Percentiles rank a stretch among this genome's conserved stretches.
These are phyloP conservation scores for Dolichopus griseipennis DNA, from an alignment of 2,888 invertebrate genomes.

Conservation along the genomic window DNA sequence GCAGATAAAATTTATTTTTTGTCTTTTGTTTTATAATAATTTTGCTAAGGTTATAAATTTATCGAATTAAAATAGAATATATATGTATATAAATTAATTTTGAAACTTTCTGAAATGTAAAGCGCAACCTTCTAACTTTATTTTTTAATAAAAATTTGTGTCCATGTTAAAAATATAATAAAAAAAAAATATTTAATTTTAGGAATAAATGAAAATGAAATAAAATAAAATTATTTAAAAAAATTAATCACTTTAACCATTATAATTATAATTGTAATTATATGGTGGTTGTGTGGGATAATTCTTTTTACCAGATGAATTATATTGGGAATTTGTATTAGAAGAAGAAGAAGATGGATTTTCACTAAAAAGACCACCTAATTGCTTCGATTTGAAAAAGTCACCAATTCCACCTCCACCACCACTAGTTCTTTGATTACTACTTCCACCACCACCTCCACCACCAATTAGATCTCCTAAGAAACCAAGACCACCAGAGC, in stretches of 20 bases:
- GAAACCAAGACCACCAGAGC: constrained; percentile 29
- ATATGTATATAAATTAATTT: no score
- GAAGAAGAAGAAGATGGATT: constrained; percentile 29
- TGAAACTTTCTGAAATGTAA: no score
- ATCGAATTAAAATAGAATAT: no score
- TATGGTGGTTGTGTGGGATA: constrained; percentile 40
- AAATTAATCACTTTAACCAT: constrained; percentile 14
- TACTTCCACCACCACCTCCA: constrained; percentile 24
- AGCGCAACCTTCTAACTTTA: no score
- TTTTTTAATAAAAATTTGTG: no score
- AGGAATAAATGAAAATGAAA: no score
- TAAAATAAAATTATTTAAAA: no score
- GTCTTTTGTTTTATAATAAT: no score
- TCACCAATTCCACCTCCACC: constrained; percentile 32
- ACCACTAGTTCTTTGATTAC: constrained; percentile 22
- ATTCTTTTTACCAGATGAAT: constrained; percentile 29
- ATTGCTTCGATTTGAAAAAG: constrained; percentile 36
- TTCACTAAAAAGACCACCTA: constrained; percentile 41
- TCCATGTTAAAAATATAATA: no score
- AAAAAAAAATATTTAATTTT: no score
- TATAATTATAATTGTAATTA: constrained; percentile 20
- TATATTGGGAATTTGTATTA: constrained; percentile 13
- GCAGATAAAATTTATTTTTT: no score
- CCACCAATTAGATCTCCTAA: constrained; percentile 27
- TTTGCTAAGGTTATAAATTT: no score